phyloP scores from a whole-genome alignment of 2,888 invertebrate species.

The Agrypnus murinus region DNA sequence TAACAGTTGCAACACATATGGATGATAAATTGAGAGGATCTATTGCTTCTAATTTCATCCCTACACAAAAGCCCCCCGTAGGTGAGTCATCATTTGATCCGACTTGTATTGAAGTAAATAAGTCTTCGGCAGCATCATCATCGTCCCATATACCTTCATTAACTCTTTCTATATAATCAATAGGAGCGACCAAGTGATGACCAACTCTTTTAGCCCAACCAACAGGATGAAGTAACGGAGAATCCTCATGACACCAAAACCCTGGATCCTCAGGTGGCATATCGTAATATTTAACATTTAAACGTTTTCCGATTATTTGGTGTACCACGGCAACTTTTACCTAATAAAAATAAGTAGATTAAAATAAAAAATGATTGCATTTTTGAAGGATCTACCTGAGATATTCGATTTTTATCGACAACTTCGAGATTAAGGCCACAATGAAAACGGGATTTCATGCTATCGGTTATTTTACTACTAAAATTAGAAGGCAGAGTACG shows the following conservation, averaged over 20 bases:
- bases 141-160: slow-evolving; percentile 81
- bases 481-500: slow-evolving; percentile 95
- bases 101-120: slow-evolving; percentile 78
- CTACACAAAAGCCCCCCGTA: slow-evolving; percentile 79
- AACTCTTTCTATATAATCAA: slow-evolving; percentile 84
- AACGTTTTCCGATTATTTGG: slow-evolving; percentile 92
- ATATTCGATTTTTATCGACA: slow-evolving; percentile 96
- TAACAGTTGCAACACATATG: slow-evolving; percentile 96
- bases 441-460: slow-evolving; percentile 87
- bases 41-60: slow-evolving; percentile 97
- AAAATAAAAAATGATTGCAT: slow-evolving; percentile 62
- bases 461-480: slow-evolving; percentile 89
- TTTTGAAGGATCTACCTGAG: slow-evolving; percentile 85
- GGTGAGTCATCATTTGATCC: slow-evolving; percentile 65
- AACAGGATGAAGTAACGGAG: slow-evolving; percentile 94
- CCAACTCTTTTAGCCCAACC: slow-evolving; percentile 95
- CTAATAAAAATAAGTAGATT: slow-evolving; percentile 40
- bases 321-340: slow-evolving; percentile 90
- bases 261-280: slow-evolving; percentile 86
- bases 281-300: slow-evolving; percentile 93
- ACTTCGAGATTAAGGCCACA: slow-evolving; percentile 92
- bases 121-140: slow-evolving; percentile 86
- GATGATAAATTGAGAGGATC: slow-evolving; percentile 96
- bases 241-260: slow-evolving; percentile 98
- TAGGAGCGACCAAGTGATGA: slow-evolving; percentile 90